phyloP scores from a whole-genome alignment of 2,113 vertebrate genomes.

The Procavia capensis region DNA sequence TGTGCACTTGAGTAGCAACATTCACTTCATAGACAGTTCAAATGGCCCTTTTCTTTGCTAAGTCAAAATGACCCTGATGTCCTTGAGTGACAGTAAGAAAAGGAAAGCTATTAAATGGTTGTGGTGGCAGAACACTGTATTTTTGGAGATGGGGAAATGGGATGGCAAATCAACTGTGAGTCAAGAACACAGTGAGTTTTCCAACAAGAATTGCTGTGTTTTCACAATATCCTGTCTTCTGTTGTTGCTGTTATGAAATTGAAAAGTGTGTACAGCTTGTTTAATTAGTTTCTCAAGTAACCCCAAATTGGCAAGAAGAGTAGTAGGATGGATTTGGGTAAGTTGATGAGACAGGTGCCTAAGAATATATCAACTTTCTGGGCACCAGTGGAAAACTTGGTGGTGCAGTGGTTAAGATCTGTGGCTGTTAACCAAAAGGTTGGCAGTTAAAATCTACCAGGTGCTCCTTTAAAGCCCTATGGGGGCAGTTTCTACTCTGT shows the following conservation, averaged over 20 bases:
- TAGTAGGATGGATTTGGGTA: neutral
- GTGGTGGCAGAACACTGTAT: neutral
- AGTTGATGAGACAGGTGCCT: neutral
- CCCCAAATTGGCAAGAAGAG: neutral
- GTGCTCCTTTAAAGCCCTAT: too few species aligned
- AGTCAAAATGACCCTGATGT: slow-evolving; percentile 30
- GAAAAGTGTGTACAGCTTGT: neutral
- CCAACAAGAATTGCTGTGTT: neutral
- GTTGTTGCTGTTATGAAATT: neutral
- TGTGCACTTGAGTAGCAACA: neutral
- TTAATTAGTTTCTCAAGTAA: neutral
- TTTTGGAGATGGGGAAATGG: neutral
- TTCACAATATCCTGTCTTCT: neutral
- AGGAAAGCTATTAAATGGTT: slow-evolving; percentile 49
- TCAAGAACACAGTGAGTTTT: neutral
- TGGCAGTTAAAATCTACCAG: too few species aligned
- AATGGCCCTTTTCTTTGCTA: slow-evolving; percentile 1
- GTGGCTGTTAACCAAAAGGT: too few species aligned
- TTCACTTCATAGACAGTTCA: neutral
- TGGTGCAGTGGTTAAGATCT: too few species aligned
- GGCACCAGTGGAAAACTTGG: too few species aligned
- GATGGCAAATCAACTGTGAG: neutral
- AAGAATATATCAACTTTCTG: neutral
- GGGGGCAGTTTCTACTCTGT: too few species aligned
- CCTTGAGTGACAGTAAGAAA: neutral